Evolutionary conservation across 2,113 vertebrate genomes (phyloP).

Genomic region (Larimichthys crocea): DNA sequence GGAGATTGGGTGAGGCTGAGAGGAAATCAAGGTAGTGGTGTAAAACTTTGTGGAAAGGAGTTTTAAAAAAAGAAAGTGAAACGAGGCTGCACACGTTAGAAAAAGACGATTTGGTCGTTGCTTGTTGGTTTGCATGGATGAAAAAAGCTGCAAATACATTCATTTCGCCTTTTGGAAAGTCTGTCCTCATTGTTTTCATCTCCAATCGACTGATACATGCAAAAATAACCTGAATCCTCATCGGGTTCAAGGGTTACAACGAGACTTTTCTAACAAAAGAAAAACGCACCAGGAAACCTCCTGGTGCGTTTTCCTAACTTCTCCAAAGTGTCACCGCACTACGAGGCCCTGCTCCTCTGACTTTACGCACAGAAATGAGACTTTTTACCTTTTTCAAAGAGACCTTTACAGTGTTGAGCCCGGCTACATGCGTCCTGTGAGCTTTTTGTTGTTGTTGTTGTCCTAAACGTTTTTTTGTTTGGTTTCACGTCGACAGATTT

Average conservation of each 20-base stretch:
- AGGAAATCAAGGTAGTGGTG: not conserved
- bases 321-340: slow-evolving; percentile 51
- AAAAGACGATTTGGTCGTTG: accelerated
- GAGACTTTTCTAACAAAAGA: not conserved
- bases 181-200: not conserved
- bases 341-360: slow-evolving; percentile 50
- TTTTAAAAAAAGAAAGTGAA: not conserved
- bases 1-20: slow-evolving; percentile 57
- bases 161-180: not conserved
- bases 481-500: slow-evolving; percentile 38
- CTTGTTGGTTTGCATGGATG: not conserved
- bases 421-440: slow-evolving; percentile 80
- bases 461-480: too few relatives aligned
- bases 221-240: not conserved
- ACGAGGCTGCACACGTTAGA: not conserved
- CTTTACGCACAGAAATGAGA: slow-evolving; percentile 23
- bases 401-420: slow-evolving; percentile 59
- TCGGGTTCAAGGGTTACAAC: not conserved
- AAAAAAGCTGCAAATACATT: not conserved
- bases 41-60: slow-evolving; percentile 2
- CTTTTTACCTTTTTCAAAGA: slow-evolving; percentile 73
- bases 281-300: slow-evolving; percentile 29
- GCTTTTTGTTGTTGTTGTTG: too few relatives aligned
- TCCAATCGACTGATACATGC: not conserved
- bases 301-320: slow-evolving; percentile 19